These are phyloP conservation scores for Danio tinwini DNA, from an alignment of 2,797 vertebrate genomes.

Conservation along the genomic window DNA sequence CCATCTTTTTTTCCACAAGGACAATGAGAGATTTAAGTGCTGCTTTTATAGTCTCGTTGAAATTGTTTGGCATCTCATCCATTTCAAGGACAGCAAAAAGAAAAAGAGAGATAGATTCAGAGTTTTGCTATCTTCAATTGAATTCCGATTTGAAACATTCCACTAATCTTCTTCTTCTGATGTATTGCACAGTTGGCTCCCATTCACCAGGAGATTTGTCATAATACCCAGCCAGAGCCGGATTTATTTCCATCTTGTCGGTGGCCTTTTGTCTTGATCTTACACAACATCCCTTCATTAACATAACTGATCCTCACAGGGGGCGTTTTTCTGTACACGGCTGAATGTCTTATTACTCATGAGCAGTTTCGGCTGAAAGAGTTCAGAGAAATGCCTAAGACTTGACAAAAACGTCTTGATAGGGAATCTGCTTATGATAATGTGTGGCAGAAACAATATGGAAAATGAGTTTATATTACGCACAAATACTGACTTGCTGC, in stretches of 20 bases:
- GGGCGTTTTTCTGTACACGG: constrained; percentile 45
- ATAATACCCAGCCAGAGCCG: constrained; percentile 74
- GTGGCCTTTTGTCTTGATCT: constrained; percentile 68
- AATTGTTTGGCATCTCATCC: constrained; percentile 60
- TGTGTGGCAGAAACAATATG: neutral
- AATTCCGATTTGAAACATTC: constrained; percentile 67
- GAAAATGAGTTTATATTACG: constrained; percentile 5
- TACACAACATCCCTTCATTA: constrained; percentile 74
- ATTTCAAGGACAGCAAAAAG: constrained; percentile 41
- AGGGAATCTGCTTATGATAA: constrained; percentile 17
- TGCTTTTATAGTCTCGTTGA: constrained; percentile 52
- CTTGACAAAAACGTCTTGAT: constrained; percentile 4
- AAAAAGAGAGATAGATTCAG: constrained; percentile 37
- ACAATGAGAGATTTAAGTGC: constrained; percentile 46
- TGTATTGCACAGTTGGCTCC: constrained; percentile 74
- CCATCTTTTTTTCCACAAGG: constrained; percentile 45
- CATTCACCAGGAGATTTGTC: constrained; percentile 80
- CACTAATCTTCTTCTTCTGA: constrained; percentile 72
- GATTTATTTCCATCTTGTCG: constrained; percentile 69
- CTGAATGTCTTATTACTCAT: constrained; percentile 53
- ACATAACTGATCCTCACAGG: constrained; percentile 63
- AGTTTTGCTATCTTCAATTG: constrained; percentile 67
- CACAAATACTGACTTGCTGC: neutral
- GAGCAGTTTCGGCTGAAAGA: constrained; percentile 40
- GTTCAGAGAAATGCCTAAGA: constrained; percentile 19